Base-by-base conservation (phyloP, 2,113 vertebrate species). In the Coryphaenoides rupestris region DNA sequence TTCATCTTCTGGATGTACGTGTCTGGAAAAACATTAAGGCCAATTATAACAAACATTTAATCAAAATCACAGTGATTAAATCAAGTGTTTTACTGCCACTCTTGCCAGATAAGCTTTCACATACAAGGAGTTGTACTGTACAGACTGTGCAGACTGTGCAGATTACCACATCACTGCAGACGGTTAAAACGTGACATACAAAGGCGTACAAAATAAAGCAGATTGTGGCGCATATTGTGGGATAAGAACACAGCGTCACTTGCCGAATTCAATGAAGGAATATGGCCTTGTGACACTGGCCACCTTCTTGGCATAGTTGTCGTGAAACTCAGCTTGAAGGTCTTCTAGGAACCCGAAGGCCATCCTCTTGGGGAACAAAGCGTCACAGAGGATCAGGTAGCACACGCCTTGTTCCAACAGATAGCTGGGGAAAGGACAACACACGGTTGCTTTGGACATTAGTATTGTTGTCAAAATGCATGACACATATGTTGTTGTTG, bases 1-100 rank as follows among this genome's bases (percentile, higher is more conserved):
- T 98, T 98, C 33, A 93, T 93, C 88, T 98, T 99, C 89, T 98
- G 97, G 76, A 98, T 98, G 83, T 95, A 98, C 1, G 95, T 98
- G 72, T 99, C 97, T 99, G 83, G 14, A 83, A 0, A 1, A 40
- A 40, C 33, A 12, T 40, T 12, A 40, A 6, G 33, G 33, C 13
- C 4, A 40, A 40, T 40, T 13, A 40, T 12, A 40, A 40, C 33
- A 40, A 9, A 40, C n/a, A n/a, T n/a, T n/a, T 40, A 40, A 40
- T 40, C 33, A 40, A 9, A 40, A 40, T 40, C 33, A 9, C 9
- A 40, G n/a, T n/a, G n/a, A n/a, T n/a, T n/a, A n/a, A n/a, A n/a
- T n/a, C n/a, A 10, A 40, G 13, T 40, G 33, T 40, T 40, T 40
- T 40, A 7, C 13, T 6, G 33, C 9, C 33, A 40, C 13, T 40